A percentile compares a stretch with the other conserved stretches of the same genome.
Evolutionary conservation across 2,113 vertebrate species (phyloP).

Genomic region (Calidris pugnax): DNA sequence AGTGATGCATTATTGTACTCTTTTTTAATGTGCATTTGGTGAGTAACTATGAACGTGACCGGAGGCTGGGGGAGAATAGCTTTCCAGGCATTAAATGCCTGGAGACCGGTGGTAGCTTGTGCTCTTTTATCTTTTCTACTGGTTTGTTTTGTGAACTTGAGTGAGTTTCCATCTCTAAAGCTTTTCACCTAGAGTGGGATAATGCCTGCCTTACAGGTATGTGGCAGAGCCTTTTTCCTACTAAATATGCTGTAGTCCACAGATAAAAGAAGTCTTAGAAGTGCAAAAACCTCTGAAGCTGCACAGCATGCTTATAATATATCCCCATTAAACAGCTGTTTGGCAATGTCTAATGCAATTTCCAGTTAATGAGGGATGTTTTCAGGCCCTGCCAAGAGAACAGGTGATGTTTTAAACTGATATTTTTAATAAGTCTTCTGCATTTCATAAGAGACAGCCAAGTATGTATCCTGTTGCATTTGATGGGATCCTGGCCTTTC

Average conservation of each 20-base stretch:
- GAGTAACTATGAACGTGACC: neutral
- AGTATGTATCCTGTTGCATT: neutral
- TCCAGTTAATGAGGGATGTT: conserved; percentile 22
- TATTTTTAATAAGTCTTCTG: neutral
- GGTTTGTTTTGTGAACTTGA: neutral
- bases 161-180: neutral
- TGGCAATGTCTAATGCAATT: conserved; percentile 13
- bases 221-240: neutral
- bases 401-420: conserved; percentile 16
- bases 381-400: neutral
- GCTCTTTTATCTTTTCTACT: neutral
- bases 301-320: neutral
- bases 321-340: conserved; percentile 49
- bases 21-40: neutral
- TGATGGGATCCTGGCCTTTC: neutral
- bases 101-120: neutral
- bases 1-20: neutral
- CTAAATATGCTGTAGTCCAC: neutral
- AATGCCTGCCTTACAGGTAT: conserved; percentile 21
- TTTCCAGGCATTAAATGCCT: neutral
- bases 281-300: conserved; percentile 42
- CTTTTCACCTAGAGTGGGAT: neutral
- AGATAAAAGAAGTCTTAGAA: conserved; percentile 54
- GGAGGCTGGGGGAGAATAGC: neutral
- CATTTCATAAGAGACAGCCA: neutral